Base-by-base conservation (phyloP, 2,797 vertebrate species). In the Hemibagrus guttatus region DNA sequence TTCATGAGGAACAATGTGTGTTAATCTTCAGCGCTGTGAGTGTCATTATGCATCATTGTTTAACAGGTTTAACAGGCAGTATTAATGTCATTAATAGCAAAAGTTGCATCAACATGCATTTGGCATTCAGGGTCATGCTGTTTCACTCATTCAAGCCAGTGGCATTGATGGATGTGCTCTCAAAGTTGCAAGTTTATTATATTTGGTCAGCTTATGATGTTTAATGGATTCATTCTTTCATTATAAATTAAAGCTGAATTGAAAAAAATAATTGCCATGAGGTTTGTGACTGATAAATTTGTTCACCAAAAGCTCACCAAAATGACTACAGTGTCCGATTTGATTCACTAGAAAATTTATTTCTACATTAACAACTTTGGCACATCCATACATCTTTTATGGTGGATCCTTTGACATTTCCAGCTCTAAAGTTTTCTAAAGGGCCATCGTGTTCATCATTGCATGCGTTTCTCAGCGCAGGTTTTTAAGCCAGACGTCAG, bases 91-190 rank as follows among this genome's bases (percentile, higher is more conserved):
- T 82, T 72, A 86, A 85, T 86, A 87, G 87, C 80, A 89, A 69
- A 58, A 89, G 69, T 88, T 89, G 87, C 89, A 87, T 87, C 54
- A 89, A 87, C 92, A 93, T 93, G 92, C 92, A 92, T 89, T 88
- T 82, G 26, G 93, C 95, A 96, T 96, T 95, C 95, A 91, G 94
- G 87, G 90, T 93, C 94, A 95, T 95, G 94, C 95, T 95, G 90
- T 92, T 90, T 91, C 72, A 87, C 90, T 94, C 94, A 94, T 94
- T 94, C 94, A 92, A 91, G 92, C 93, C 85, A 91, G 89, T 92
- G 90, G 90, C 85, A 81, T 90, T 92, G 81, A 90, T 91, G 90
- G 89, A 87, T 88, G 88, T 91, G 91, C 86, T 84, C 78, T 88
- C 89, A 91, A 88, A 89, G 89, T 91, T 91, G 89, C 90, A 88